A percentile compares a stretch with the other conserved stretches of the same genome.
These are phyloP conservation scores for Andrena fulva DNA, from an alignment of 2,888 invertebrate genomes.

Conservation along the genomic window DNA sequence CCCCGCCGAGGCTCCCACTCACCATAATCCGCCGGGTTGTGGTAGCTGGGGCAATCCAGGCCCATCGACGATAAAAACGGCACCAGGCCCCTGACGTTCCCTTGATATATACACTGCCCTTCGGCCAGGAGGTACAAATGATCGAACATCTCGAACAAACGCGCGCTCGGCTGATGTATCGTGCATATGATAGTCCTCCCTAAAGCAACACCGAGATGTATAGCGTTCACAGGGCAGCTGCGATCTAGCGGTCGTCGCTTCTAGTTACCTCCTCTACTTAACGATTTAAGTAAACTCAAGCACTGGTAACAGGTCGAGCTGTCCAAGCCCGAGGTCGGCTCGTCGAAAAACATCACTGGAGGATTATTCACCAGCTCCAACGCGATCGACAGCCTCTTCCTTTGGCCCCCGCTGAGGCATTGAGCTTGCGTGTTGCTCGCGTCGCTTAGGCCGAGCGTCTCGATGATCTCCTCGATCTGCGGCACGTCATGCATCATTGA, in stretches of 20 bases:
- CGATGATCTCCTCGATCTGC: constrained; percentile 90
- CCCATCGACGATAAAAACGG: constrained; percentile 95
- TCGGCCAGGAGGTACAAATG: constrained; percentile 95
- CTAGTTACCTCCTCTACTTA: constrained; percentile 90
- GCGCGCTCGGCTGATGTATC: constrained; percentile 98
- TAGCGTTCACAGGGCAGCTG: neutral
- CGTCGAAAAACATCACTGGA: constrained; percentile 98
- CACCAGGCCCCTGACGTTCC: constrained; percentile 92
- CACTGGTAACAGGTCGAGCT: constrained; percentile 98
- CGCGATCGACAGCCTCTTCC: constrained; percentile 96
- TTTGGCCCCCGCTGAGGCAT: constrained; percentile 95
- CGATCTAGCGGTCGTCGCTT: neutral
- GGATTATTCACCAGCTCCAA: constrained; percentile 97
- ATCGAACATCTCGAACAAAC: constrained; percentile 98
- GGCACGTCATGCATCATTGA: neutral
- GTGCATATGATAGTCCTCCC: constrained; percentile 97
- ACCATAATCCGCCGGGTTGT: constrained; percentile 99
- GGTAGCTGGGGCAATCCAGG: constrained; percentile 96
- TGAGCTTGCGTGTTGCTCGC: constrained; percentile 92
- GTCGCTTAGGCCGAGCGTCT: constrained; percentile 92
- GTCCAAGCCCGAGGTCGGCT: constrained; percentile 96
- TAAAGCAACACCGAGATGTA: constrained; percentile 40
- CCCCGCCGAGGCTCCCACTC: constrained; percentile 73
- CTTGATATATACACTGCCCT: constrained; percentile 97
- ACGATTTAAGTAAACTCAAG: constrained; percentile 93